Base-by-base conservation (phyloP, 2,888 invertebrate species). In the Trachelus troglodyta region DNA sequence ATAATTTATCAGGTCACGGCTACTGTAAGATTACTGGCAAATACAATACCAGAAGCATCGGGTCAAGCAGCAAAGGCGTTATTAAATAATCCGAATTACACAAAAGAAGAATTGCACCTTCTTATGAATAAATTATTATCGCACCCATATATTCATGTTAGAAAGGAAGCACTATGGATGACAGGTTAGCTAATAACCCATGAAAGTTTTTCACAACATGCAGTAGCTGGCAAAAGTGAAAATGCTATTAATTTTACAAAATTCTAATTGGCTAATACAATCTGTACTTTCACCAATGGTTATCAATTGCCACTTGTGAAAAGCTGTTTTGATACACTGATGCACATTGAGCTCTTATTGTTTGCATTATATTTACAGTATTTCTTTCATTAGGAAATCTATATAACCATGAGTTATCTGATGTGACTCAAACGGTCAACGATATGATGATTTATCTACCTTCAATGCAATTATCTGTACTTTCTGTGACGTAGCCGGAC, bases 101-200 rank as follows among this genome's bases (percentile, higher is more conserved):
- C 77, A 11, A 77, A 80, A 15, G 77, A 82, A 3, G 80, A 84
- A 71, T 75, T 83, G 9, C 73, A 75, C 69, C 78, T 71, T 68
- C 79, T 89, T 75, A 81, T 88, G 9, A 83, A 85, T 34, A 82
- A 82, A 79, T 81, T 91, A 74, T 81, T 91, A 56, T 80, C 79
- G 4, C 84, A 88, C 81, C 81, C 85, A 37, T 84, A 89, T 75
- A 40, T 79, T 75, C 87, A 90, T 40, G 79, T 91, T 15, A 86
- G 86, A 79, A 88, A 85, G 80, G 91, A 92, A 82, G 87, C 90
- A 33, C 73, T 91, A 1, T 91, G 91, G 91, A 81, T 92, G n/a
- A 80, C 91, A 78, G 91, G 91, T 90, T 87, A 82, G n/a, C 23
- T 6, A 35, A 30, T 74, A 15, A 37, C 11, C 4, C 23, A 56